phyloP scores from a whole-genome alignment of 1,140 invertebrate species.

The Atta colombica region DNA sequence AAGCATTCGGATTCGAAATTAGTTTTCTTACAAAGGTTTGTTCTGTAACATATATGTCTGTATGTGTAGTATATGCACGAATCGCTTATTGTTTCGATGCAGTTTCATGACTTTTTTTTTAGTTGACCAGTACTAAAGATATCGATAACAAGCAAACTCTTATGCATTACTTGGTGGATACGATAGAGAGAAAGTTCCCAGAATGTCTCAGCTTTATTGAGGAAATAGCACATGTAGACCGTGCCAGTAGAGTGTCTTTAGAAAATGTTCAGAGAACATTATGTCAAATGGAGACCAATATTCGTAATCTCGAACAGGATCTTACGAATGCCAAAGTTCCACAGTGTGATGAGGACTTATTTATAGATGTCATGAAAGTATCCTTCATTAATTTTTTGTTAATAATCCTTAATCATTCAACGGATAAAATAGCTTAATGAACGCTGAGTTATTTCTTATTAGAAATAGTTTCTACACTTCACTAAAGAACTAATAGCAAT shows the following conservation, averaged over 20 bases:
- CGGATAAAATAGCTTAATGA: no score
- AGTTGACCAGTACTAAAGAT: constrained; percentile 98
- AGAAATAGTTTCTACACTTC: no score
- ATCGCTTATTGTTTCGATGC: not conserved
- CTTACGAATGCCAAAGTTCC: constrained; percentile 92
- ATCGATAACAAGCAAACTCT: constrained; percentile 97
- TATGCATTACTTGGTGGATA: constrained; percentile 96
- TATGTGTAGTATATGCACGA: not conserved
- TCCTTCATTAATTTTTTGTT: constrained; percentile 82
- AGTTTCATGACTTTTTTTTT: constrained; percentile 39
- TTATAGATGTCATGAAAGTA: constrained; percentile 94
- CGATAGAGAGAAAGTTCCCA: constrained; percentile 95
- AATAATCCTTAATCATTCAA: not conserved
- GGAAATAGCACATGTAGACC: constrained; percentile 95
- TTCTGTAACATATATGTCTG: not conserved
- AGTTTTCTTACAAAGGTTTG: constrained; percentile 96
- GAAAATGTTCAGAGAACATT: constrained; percentile 95
- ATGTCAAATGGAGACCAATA: constrained; percentile 94
- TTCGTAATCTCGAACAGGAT: constrained; percentile 95
- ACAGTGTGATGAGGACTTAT: constrained; percentile 93
- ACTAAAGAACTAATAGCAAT: no score
- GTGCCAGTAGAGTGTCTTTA: constrained; percentile 93
- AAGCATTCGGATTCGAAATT: constrained; percentile 98
- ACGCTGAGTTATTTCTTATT: no score
- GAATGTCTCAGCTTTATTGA: constrained; percentile 94